Conservation (phyloP, 2,113 vertebrate species). For the Aegotheles bennettii region DNA sequence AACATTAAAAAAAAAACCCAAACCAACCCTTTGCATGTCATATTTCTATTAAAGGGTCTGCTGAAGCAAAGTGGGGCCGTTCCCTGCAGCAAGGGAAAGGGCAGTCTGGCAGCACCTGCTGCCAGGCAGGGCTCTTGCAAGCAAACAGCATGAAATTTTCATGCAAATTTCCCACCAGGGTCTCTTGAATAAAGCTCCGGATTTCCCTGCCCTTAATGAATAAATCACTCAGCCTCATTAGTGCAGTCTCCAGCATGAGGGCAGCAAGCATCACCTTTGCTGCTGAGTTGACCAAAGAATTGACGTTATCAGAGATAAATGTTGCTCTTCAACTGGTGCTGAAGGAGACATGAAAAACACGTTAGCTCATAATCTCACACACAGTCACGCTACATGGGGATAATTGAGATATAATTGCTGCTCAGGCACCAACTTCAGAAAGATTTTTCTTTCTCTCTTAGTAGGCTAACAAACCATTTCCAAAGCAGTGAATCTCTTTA, state of each 20-base stretch:
- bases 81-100: not conserved
- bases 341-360: not conserved
- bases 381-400: not conserved
- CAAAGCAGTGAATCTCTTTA: not conserved
- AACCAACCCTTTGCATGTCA: not conserved
- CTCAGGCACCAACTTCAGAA: not conserved
- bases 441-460: not conserved
- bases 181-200: not conserved
- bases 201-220: slow-evolving; percentile 32
- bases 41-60: not conserved
- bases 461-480: not conserved
- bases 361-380: not conserved
- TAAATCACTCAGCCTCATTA: slow-evolving; percentile 24
- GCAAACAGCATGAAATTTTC: slow-evolving; percentile 23
- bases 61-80: not conserved
- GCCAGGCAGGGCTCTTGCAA: not conserved
- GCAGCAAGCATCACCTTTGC: slow-evolving; percentile 15
- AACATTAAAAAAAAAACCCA: rapidly evolving
- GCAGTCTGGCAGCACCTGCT: not conserved
- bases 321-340: not conserved
- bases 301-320: not conserved
- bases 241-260: not conserved
- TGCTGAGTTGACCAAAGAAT: not conserved
- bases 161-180: slow-evolving; percentile 38
- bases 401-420: slow-evolving; percentile 39